Evolutionary conservation across 37 sponge, comb jelly and placozoan species (phyloP), one percentile per base, ranked within the genome.

Genomic region (Spongilla lacustris): DNA sequence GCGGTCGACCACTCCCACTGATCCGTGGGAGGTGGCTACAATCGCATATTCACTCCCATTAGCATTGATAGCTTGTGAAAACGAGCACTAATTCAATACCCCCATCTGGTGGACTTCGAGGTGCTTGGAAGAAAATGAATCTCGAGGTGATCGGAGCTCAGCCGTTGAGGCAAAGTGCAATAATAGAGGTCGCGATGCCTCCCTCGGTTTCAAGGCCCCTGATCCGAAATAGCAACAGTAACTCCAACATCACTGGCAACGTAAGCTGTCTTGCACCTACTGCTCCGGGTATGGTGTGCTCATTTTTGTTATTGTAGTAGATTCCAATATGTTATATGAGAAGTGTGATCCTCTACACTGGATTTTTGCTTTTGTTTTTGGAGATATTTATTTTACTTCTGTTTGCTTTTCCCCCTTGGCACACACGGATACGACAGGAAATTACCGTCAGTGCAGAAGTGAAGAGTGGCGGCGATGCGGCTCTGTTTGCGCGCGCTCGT

Each of bases 11-110:
- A 58, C 58, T 58, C 58, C 58, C 58, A 58, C 58, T 17, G 58
- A 58, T 58, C 58, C 58, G 58, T 58, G 58, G 58, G 58, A 58
- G 58, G 58, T 58, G 58, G 58, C 19, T 58, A 58, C 58, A 58
- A 58, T 58, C 14, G 19, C 41, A 58, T 58, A 58, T 58, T 58
- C 58, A 58, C 58, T 17, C 14, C 11, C 58, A 58, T 58, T 58
- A 58, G 58, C 58, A 58, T 41, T 58, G 58, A 58, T 13, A 58
- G 58, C 58, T 58, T 58, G 58, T 58, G 58, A 58, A 58, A 58
- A 58, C 58, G 58, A 58, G 58, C 58, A 58, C 58, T 58, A 58
- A 58, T 58, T 58, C 58, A 58, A 58, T 58, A 58, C 58, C 58
- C 58, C 58, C 12, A 17, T 14, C 19, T 6, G 58, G 12, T 6